Evolutionary conservation across 2,797 vertebrate species (phyloP).

Genomic region (Sebastolobus altivelis): DNA sequence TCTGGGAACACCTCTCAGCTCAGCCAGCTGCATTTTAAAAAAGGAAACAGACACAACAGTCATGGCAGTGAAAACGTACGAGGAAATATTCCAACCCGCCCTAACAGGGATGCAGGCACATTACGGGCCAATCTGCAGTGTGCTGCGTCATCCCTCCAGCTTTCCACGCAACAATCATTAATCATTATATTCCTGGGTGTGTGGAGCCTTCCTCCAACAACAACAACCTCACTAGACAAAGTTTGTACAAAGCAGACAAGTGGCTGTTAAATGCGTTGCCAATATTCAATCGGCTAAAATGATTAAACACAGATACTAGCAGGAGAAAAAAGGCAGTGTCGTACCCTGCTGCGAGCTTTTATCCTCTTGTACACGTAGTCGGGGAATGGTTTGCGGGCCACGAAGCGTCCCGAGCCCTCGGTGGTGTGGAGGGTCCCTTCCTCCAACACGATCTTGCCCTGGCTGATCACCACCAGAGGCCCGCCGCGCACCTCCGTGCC

Average conservation of each 20-base stretch:
- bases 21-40: constrained; percentile 88
- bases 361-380: constrained; percentile 99
- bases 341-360: constrained; percentile 97
- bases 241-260: neutral
- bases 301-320: neutral
- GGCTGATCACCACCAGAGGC: constrained; percentile 97
- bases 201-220: neutral
- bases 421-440: constrained; percentile 93
- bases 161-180: neutral
- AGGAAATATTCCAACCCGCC: neutral
- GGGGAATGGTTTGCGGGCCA: constrained; percentile 94
- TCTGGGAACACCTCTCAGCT: constrained; percentile 94
- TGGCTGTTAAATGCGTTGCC: neutral
- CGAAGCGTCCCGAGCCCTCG: constrained; percentile 93
- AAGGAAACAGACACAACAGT: neutral
- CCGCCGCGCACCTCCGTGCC: constrained; percentile 95
- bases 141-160: neutral
- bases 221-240: neutral
- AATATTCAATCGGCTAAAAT: neutral
- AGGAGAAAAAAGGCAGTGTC: neutral
- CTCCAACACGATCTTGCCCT: constrained; percentile 97
- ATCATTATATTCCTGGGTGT: neutral
- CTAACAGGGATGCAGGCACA: neutral
- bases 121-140: neutral
- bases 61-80: neutral